These are phyloP conservation scores for Salvelinus alpinus DNA, from an alignment of 2,113 vertebrate genomes.

Conservation along the genomic window DNA sequence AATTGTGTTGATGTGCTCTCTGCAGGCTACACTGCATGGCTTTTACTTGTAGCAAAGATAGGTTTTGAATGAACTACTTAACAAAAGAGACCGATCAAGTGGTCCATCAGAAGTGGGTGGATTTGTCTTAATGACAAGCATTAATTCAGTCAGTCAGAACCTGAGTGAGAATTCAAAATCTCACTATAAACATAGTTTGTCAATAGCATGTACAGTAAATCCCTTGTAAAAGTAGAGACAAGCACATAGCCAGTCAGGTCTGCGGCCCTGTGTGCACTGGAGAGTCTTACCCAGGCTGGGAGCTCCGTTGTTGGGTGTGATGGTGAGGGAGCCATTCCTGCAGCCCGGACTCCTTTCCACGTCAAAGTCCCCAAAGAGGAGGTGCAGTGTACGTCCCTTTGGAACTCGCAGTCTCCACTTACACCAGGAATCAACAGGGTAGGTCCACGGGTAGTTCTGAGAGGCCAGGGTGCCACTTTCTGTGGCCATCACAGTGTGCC, in stretches of 20 bases:
- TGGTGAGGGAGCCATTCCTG: slow-evolving; percentile 74
- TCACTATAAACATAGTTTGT: no score
- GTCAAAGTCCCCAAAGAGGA: slow-evolving; percentile 83
- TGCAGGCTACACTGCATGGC: slow-evolving; percentile 25
- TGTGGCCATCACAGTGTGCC: slow-evolving; percentile 74
- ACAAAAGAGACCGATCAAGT: background rate
- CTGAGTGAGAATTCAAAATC: no score
- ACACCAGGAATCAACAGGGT: slow-evolving; percentile 80
- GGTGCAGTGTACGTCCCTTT: slow-evolving; percentile 65
- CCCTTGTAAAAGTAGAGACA: background rate
- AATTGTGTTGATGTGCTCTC: slow-evolving; percentile 11
- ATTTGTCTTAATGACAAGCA: no score
- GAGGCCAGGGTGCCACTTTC: slow-evolving; percentile 83
- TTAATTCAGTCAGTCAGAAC: no score
- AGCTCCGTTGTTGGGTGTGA: slow-evolving; percentile 61
- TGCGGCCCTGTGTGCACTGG: background rate
- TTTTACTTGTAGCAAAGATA: background rate
- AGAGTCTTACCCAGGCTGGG: slow-evolving; percentile 68
- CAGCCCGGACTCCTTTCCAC: slow-evolving; percentile 78
- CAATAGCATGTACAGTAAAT: background rate
- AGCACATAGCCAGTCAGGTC: background rate
- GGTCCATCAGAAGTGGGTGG: background rate
- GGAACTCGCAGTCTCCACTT: slow-evolving; percentile 73
- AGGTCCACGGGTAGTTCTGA: slow-evolving; percentile 83
- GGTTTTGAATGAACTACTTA: slow-evolving; percentile 1